A percentile compares a stretch with the other conserved stretches of the same genome.
phyloP scores from a whole-genome alignment of 1,140 invertebrate genomes.

The Leptoteleia sp. region DNA sequence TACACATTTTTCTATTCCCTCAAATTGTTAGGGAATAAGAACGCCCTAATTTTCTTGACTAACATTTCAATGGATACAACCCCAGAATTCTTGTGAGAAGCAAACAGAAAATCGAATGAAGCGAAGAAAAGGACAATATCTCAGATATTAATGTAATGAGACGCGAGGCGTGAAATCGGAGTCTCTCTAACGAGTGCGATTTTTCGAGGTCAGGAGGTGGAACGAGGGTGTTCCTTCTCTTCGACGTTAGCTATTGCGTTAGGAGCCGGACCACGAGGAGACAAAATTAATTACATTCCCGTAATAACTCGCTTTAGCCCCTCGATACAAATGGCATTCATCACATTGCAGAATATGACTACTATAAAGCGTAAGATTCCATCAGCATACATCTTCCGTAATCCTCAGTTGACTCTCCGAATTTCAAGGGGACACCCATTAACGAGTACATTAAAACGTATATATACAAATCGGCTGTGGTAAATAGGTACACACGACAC shows the following conservation, averaged over 20 bases:
- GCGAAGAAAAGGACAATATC: conserved; percentile 49
- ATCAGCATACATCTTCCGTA: conserved; percentile 77
- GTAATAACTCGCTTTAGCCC: conserved; percentile 74
- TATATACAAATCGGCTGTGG: too few relatives aligned
- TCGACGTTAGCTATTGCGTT: conserved; percentile 47
- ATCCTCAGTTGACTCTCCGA: conserved; percentile 70
- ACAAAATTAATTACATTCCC: conserved; percentile 78
- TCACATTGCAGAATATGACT: conserved; percentile 71
- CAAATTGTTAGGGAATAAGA: too few relatives aligned
- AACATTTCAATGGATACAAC: too few relatives aligned
- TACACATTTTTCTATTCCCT: too few relatives aligned
- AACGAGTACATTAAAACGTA: conserved; percentile 63
- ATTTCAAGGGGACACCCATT: conserved; percentile 70
- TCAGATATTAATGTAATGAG: conserved; percentile 55
- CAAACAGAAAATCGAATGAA: conserved; percentile 31
- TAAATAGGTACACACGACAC: too few relatives aligned
- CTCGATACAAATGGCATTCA: conserved; percentile 76
- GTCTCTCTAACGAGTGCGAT: conserved; percentile 47
- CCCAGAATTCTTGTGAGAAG: too few relatives aligned
- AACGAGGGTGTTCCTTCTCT: conserved; percentile 50
- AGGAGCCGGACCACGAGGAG: conserved; percentile 66
- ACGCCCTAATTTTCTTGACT: too few relatives aligned
- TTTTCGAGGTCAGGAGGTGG: conserved; percentile 60
- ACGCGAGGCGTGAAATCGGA: conserved; percentile 61
- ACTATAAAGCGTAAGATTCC: conserved; percentile 76